A percentile compares a stretch with the other conserved stretches of the same genome.
phyloP scores from a whole-genome alignment of 2,113 vertebrate species.

The Progne subis region DNA sequence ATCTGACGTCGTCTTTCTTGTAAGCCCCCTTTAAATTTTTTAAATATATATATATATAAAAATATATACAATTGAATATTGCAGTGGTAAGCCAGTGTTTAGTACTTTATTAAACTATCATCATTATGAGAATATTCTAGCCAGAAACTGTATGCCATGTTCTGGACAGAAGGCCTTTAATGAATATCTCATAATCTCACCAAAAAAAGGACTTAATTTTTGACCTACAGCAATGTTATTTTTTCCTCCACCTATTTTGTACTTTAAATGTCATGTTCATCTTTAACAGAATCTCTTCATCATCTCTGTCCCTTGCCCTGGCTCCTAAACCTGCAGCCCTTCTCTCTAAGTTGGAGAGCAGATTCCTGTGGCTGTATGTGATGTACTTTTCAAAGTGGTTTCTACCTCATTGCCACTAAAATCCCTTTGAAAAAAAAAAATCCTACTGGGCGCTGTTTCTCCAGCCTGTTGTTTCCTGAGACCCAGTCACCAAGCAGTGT shows the following conservation, averaged over 20 bases:
- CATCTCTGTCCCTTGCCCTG: background rate
- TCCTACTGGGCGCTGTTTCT: background rate
- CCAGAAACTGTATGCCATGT: background rate
- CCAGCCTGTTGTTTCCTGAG: background rate
- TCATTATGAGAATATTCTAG: background rate
- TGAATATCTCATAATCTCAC: background rate
- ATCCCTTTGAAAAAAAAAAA: background rate
- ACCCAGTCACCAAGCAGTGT: background rate
- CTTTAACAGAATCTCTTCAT: background rate
- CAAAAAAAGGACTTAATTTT: background rate
- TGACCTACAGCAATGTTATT: background rate
- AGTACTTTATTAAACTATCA: background rate
- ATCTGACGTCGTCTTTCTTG: background rate
- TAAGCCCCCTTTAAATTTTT: background rate
- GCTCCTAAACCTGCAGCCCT: background rate
- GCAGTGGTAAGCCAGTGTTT: background rate
- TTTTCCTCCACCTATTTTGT: background rate
- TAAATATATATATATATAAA: background rate
- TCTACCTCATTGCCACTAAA: background rate
- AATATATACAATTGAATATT: background rate
- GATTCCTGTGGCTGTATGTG: background rate
- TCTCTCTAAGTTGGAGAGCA: background rate
- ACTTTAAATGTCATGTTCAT: background rate
- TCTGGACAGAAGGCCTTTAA: background rate
- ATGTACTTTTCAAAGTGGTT: background rate